Percentiles rank a stretch among this genome's conserved stretches.
Evolutionary conservation across 2,888 invertebrate species (phyloP).

Genomic region (Drosophila affinis): DNA sequence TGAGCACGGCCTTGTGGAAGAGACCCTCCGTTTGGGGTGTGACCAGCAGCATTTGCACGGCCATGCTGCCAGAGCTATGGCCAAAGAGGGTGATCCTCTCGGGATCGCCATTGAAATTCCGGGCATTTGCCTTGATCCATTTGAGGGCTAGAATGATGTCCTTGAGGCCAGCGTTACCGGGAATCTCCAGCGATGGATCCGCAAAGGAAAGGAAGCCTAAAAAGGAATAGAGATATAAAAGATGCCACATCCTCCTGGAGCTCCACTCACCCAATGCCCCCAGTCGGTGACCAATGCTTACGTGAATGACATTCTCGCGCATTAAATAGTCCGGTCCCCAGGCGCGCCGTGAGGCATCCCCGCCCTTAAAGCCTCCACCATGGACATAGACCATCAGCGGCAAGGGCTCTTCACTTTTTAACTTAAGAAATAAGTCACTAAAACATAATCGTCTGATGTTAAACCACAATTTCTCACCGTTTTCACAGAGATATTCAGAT

Average conservation of each 20-base stretch:
- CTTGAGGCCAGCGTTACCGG: slow-evolving; percentile 85
- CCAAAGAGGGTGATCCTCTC: slow-evolving; percentile 85
- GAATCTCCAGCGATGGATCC: slow-evolving; percentile 83
- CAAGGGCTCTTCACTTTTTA: slow-evolving; percentile 45
- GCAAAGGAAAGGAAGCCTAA: slow-evolving; percentile 84
- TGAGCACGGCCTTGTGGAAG: slow-evolving; percentile 79
- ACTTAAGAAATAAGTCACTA: slow-evolving; percentile 31
- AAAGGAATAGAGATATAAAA: neutral
- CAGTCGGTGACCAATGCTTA: slow-evolving; percentile 84
- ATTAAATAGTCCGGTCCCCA: slow-evolving; percentile 83
- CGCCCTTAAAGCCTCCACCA: slow-evolving; percentile 60
- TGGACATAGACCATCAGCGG: slow-evolving; percentile 74
- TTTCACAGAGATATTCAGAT: slow-evolving; percentile 72
- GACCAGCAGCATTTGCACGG: slow-evolving; percentile 82
- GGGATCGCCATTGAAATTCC: slow-evolving; percentile 84
- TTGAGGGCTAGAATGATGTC: slow-evolving; percentile 84
- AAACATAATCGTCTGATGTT: neutral
- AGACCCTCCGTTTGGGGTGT: slow-evolving; percentile 83
- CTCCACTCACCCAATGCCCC: slow-evolving; percentile 80
- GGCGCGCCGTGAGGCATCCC: slow-evolving; percentile 67
- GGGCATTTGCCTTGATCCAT: slow-evolving; percentile 84
- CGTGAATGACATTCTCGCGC: slow-evolving; percentile 81
- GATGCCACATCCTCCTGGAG: no score
- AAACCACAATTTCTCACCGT: slow-evolving; percentile 29
- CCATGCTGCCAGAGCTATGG: slow-evolving; percentile 84